Evolutionary conservation across 2,113 vertebrate species (phyloP), one percentile per base, ranked within the genome.

Genomic region (Anhinga rufa): DNA sequence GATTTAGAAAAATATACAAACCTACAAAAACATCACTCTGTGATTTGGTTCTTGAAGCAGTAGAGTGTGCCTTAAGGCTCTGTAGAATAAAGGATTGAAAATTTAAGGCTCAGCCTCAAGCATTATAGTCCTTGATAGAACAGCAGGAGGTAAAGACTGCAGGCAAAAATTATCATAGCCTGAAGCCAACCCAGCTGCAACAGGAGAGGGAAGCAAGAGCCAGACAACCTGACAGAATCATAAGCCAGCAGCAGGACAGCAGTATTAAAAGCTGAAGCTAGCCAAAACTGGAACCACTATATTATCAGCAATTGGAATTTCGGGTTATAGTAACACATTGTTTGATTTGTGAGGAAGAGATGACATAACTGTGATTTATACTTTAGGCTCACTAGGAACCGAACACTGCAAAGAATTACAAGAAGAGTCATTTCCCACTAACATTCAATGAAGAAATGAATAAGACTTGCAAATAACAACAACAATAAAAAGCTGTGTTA

Each of bases 161-260:
- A 81, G 96, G 94, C 90, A 94, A 93, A 92, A 92, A 94, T 95
- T 61, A 74, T 82, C 85, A 66, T 90, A 90, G 94, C 93, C 94
- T 86, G 92, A 93, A 97, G 94, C 88, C 93, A 95, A 69, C 51
- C 69, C 87, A 95, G 93, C 86, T 96, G 94, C 92, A 97, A 92
- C 62, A 90, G 82, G 64, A 95, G 92, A 87, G 84, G 28, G 42
- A 92, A 90, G 49, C 70, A 81, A 76, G 40, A 96, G 86, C 68
- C 92, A 96, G 81, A 85, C 57, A 86, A 77, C 64, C 11, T 1
- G 0, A 77, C 54, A 89, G 78, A 92, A 81, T 5, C 49, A 51
- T 52, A 84, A 94, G 32, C 55, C 92, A 90, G 82, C 80, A 95
- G 91, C 77, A 89, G 89, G 90, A 94, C 77, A 91, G 28, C 51